Base-by-base conservation (phyloP, 2,888 invertebrate genomes). In the Plagiodera versicolora region DNA sequence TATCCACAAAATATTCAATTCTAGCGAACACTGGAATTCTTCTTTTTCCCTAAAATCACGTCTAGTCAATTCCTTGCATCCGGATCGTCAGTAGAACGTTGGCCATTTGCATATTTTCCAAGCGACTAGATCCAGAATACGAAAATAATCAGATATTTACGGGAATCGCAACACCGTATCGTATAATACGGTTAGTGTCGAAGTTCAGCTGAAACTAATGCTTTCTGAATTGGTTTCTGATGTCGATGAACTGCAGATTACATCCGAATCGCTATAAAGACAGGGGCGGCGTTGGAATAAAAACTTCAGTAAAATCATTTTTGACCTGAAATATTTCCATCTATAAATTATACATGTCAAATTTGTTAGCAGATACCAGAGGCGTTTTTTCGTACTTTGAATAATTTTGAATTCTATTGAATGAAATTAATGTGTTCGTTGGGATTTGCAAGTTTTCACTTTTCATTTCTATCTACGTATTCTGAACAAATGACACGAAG, bases 91-190 rank as follows among this genome's bases (percentile, higher is more conserved):
- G 56, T 58, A 58, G 56, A 58, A 58, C 51, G 55, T 58, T 14
- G 39, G 39, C 54, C 55, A 62, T 62, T 62, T 64, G 56, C 58
- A 64, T 61, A 64, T 64, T 56, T 61, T 61, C 54, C 64, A 58
- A 46, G 30, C 48, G 53, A 61, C 52, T 51, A 28, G 49, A 54
- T 28, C 32, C 56, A n/a, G 57, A 56, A 54, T 56, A 49, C 45
- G 48, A 51, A 58, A 64, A 61, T 61, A 64, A 59, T 64, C 64
- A 61, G 61, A 64, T 58, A 64, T 61, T 64, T 58, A 54, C 57
- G 60, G 48, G 58, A 48, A 54, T 61, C 44, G 64, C 55, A 58
- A 62, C 62, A 62, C 58, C 56, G 52, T 58, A 56, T 62, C 62
- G 58, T 58, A 58, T 62, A 58, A 62, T 62, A 62, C 61, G 52